Evolutionary conservation across 2,797 vertebrate species (phyloP).

Genomic region (Iguana delicatissima): DNA sequence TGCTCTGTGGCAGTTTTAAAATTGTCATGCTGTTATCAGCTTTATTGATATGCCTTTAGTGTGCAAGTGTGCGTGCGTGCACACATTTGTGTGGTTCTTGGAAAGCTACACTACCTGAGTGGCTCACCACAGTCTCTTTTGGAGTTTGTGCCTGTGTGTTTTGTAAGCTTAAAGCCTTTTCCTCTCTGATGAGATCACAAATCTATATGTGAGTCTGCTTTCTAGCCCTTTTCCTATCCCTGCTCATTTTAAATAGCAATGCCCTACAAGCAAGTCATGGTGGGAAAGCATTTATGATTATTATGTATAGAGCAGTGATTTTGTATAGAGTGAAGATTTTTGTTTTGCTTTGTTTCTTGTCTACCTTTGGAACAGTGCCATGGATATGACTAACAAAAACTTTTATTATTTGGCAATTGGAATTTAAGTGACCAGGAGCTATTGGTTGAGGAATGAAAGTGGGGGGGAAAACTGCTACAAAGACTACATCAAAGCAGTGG

Average conservation of each 20-base stretch:
- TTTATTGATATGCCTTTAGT: not conserved
- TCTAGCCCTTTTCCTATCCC: constrained; percentile 49
- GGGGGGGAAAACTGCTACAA: constrained; percentile 17
- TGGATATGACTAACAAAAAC: constrained; percentile 68
- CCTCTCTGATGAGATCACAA: constrained; percentile 46
- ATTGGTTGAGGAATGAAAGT: constrained; percentile 52
- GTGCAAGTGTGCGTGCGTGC: not conserved
- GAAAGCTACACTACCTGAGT: not conserved
- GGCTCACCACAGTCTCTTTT: not conserved
- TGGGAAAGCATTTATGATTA: constrained; percentile 31
- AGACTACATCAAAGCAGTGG: constrained; percentile 42
- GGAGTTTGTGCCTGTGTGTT: constrained; percentile 24
- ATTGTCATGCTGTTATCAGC: constrained; percentile 26
- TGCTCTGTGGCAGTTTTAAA: not conserved
- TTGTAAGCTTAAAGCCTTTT: constrained; percentile 36
- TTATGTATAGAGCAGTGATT: constrained; percentile 17
- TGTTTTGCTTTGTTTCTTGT: constrained; percentile 53
- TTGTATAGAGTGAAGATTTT: not conserved
- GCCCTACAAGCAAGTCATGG: constrained; percentile 35
- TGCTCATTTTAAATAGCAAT: constrained; percentile 56
- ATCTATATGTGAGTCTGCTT: constrained; percentile 48
- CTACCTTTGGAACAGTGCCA: constrained; percentile 54
- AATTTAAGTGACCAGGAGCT: constrained; percentile 55
- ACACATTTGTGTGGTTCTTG: not conserved
- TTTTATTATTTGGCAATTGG: constrained; percentile 68